Evolutionary conservation across 2,113 vertebrate species (phyloP).

Genomic region (Sphaerodactylus townsendi): DNA sequence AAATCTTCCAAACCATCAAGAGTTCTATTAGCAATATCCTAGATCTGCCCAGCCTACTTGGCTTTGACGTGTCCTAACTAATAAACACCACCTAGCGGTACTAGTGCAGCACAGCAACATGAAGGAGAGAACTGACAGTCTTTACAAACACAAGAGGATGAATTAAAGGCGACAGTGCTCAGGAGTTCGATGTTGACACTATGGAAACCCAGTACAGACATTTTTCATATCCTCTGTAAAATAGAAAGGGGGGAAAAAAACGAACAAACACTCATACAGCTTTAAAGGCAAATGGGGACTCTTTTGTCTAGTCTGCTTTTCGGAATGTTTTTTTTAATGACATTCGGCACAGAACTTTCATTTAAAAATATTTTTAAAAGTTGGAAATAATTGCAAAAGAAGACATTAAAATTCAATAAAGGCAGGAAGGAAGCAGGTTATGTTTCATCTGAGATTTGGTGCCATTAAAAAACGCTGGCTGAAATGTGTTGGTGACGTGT

Average conservation of each 20-base stretch:
- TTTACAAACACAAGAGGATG: neutral
- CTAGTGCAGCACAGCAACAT: neutral
- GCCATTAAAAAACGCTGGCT: conserved; percentile 1
- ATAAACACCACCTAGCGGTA: neutral
- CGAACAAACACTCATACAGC: neutral
- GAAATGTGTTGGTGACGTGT: neutral
- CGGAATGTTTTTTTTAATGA: conserved; percentile 20
- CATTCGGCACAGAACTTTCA: neutral
- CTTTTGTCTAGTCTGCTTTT: conserved; percentile 13
- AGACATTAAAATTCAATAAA: conserved; percentile 46
- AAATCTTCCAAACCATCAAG: neutral
- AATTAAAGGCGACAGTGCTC: neutral
- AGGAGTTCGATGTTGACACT: neutral
- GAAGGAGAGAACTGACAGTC: conserved; percentile 6
- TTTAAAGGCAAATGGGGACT: neutral
- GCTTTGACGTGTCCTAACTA: neutral
- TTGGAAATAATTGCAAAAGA: conserved; percentile 32
- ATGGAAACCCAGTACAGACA: conserved; percentile 2
- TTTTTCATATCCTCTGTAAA: neutral
- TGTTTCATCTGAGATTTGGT: conserved; percentile 38
- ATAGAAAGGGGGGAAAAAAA: too few species aligned
- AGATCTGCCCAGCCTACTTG: neutral
- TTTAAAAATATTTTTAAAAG: conserved; percentile 29
- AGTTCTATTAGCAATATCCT: neutral
- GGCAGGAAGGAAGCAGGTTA: conserved; percentile 20